Conservation (phyloP, 2,113 vertebrate genomes). For the Rhodinocichla rosea region DNA sequence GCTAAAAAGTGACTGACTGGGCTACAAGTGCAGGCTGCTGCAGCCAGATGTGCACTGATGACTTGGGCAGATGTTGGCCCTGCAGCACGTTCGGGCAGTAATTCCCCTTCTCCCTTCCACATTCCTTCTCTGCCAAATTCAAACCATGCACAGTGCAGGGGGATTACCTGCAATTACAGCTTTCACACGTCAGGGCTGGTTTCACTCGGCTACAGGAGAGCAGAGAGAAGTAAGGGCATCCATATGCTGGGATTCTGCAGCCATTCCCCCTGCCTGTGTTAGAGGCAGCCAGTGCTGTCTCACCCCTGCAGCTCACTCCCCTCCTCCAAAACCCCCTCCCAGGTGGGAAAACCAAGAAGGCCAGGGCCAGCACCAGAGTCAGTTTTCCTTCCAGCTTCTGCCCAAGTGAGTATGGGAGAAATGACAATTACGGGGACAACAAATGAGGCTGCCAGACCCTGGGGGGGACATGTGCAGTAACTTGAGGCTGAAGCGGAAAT, state of each 20-base stretch:
- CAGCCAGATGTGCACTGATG: conserved; percentile 53
- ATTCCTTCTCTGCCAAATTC: conserved; percentile 75
- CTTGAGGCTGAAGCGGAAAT: conserved; percentile 78
- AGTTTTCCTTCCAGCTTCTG: not conserved
- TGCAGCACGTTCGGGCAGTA: not conserved
- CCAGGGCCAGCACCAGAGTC: not conserved
- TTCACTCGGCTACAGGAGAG: not conserved
- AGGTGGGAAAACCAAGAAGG: not conserved
- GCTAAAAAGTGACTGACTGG: not conserved
- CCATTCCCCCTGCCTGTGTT: not conserved
- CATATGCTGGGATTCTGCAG: not conserved
- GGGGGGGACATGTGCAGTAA: conserved; percentile 42
- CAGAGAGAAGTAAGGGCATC: not conserved
- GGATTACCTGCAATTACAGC: conserved; percentile 54
- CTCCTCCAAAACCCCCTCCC: not conserved
- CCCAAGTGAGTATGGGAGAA: not conserved
- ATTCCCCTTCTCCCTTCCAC: conserved; percentile 58
- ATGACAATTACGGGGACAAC: conserved; percentile 52
- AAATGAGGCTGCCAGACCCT: conserved; percentile 26
- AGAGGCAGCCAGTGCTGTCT: not conserved
- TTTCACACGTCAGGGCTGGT: not conserved
- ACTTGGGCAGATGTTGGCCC: conserved; percentile 57
- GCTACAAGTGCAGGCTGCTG: not conserved
- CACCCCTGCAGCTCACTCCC: not conserved
- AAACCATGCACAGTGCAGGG: conserved; percentile 65